Base-by-base conservation (phyloP, 1,140 invertebrate genomes). In the Dendroctonus valens region DNA sequence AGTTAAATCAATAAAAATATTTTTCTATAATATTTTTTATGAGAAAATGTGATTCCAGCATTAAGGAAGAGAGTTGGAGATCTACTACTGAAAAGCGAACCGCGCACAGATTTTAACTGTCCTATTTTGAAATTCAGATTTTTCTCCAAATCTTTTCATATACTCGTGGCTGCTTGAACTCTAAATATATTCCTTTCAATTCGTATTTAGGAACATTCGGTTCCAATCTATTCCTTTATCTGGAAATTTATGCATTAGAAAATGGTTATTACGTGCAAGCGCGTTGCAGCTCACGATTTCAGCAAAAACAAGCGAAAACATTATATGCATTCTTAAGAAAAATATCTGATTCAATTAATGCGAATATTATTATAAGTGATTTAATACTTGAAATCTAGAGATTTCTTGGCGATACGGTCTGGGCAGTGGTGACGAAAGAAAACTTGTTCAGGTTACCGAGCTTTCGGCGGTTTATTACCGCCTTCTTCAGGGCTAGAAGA, bases 201-300 rank as follows among this genome's bases (percentile, higher is more conserved):
- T 58, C 55, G 55, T 58, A 58, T 58, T 58, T 58, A 58, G 55
- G 39, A 42, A 58, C 55, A 58, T 58, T 58, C 55, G 55, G 55
- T 58, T 58, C 55, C 55, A 58, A 58, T 58, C 55, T 58, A 58
- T 58, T 41, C 41, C 44, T 26, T 41, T 58, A 58, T 58, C 55
- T 41, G 41, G 3, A 58, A 58, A 41, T 58, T 58, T 58, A 58
- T 58, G 55, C 15, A 58, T 38, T 58, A 58, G 40, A 42, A 58
- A 58, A 42, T 58, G 41, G 55, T 58, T 41, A 58, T 58, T 58
- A 12, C 41, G 44, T 44, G 40, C 26, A 42, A 58, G 41, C 7
- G 5, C 50, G 15, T 52, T 52, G n/a, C 50, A 14, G n/a, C 41
- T 40, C 9, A 14, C 11, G 9, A 52, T 15, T 52, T n/a, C 50